Base-by-base conservation (phyloP, 2,888 invertebrate species). In the Stenodera caucasica region DNA sequence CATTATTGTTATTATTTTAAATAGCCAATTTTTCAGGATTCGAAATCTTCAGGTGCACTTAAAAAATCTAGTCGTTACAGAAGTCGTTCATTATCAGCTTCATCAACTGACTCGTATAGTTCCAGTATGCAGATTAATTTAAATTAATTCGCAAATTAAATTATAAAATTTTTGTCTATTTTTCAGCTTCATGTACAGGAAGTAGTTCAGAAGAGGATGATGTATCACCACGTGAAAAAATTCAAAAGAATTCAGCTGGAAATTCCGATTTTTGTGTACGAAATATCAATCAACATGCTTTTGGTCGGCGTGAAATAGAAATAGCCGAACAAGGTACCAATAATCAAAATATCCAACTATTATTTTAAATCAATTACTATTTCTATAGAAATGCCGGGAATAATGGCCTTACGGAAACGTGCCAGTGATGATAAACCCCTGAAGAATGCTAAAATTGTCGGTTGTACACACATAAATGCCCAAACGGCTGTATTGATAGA, bases 391-490 rank as follows among this genome's bases (percentile, higher is more conserved):
- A 98, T 98, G 98, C 96, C 97, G 0, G 98, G 98, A 0, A 94
- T 98, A 62, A 94, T 98, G 90, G 96, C 97, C 1, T 81, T 98
- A 68, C 85, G 97, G 55, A 93, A 94, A 72, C 84, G 97, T 64
- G 97, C 97, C 0, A 87, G 90, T 55, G 95, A 96, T 57, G 97
- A 98, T 75, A 96, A 96, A 75, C 98, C 98, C 0, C 80, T 98
- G 70, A 92, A 93, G 78, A 96, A 96, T 78, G 98, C 98, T 11
- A 95, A 94, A 83, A 85, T 86, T 66, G 96, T 98, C 53, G 98
- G 97, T 32, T 98, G 98, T 81, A 98, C 97, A 53, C 98, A 98
- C 82, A 96, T 98, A 75, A 98, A 97, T 81, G 98, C 98, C 45
- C 98, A 98, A 82, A 98, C 97, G 0, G 98, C 98, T 5, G 98